These are phyloP conservation scores for Sebastes schlegelii DNA, from an alignment of 2,113 vertebrate species.

Conservation along the genomic window DNA sequence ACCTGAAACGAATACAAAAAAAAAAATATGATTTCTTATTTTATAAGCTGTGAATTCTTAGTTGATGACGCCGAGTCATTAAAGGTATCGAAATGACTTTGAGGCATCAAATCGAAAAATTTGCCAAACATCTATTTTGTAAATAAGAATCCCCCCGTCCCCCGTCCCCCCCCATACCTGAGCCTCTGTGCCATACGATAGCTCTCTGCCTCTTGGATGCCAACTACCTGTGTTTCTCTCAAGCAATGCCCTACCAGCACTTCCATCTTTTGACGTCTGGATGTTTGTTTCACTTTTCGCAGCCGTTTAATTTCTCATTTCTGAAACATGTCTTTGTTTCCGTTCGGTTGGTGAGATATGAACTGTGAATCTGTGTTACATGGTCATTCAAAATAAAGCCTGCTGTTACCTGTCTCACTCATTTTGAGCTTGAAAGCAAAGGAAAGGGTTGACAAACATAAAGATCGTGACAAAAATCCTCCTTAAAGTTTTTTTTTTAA, in stretches of 20 bases:
- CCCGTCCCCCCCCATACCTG: slow-evolving; percentile 37
- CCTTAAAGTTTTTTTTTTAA: slow-evolving; percentile 48
- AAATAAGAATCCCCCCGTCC: slow-evolving; percentile 75
- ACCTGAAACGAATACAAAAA: slow-evolving; percentile 29
- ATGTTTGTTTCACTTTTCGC: slow-evolving; percentile 66
- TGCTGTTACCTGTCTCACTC: slow-evolving; percentile 45
- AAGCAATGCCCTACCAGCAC: slow-evolving; percentile 75
- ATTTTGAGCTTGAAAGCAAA: slow-evolving; percentile 33
- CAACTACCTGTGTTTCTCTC: slow-evolving; percentile 73
- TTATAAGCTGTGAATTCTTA: slow-evolving; percentile 76
- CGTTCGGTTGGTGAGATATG: slow-evolving; percentile 64
- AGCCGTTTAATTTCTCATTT: slow-evolving; percentile 43
- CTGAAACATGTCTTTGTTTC: slow-evolving; percentile 53
- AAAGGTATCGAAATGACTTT: slow-evolving; percentile 44
- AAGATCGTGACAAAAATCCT: not conserved
- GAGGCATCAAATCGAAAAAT: slow-evolving; percentile 60
- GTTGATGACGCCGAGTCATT: slow-evolving; percentile 46
- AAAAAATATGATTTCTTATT: slow-evolving; percentile 37
- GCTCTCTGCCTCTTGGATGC: slow-evolving; percentile 74
- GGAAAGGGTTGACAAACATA: not conserved
- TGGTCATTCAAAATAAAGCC: slow-evolving; percentile 61
- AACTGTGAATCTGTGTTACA: slow-evolving; percentile 80
- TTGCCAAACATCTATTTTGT: slow-evolving; percentile 82
- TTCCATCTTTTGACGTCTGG: slow-evolving; percentile 63
- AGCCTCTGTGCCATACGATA: slow-evolving; percentile 78